phyloP scores from a whole-genome alignment of 2,113 vertebrate species.

The Donacobius atricapilla region DNA sequence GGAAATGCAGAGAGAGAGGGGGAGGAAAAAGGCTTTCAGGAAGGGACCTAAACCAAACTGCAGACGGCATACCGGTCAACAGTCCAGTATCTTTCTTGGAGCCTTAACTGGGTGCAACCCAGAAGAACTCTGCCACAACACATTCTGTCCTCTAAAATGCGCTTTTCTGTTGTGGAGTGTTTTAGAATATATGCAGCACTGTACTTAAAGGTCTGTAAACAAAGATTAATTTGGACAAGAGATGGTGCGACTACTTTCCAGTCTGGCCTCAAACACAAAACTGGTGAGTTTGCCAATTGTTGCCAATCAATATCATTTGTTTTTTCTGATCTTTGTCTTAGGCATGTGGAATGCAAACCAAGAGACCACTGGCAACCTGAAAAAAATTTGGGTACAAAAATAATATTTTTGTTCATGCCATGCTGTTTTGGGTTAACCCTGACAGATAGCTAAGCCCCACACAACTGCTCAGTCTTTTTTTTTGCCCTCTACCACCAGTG shows the following conservation, averaged over 20 bases:
- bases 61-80: not conserved
- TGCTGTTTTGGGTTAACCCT: not conserved
- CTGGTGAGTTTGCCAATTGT: not conserved
- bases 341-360: not conserved
- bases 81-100: not conserved
- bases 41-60: not conserved
- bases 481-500: fast-evolving
- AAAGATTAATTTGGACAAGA: not conserved
- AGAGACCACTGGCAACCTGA: not conserved
- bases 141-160: not conserved
- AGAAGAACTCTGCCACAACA: not conserved
- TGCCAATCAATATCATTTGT: not conserved
- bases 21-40: not conserved
- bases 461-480: not conserved
- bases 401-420: not conserved
- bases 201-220: not conserved
- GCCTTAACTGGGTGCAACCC: not conserved
- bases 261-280: not conserved
- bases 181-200: not conserved
- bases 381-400: not conserved
- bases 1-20: not conserved
- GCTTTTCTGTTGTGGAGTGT: not conserved
- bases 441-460: not conserved
- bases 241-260: not conserved
- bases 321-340: not conserved